phyloP scores from a whole-genome alignment of 1,140 invertebrate species.

The Drosophila repletoides region DNA sequence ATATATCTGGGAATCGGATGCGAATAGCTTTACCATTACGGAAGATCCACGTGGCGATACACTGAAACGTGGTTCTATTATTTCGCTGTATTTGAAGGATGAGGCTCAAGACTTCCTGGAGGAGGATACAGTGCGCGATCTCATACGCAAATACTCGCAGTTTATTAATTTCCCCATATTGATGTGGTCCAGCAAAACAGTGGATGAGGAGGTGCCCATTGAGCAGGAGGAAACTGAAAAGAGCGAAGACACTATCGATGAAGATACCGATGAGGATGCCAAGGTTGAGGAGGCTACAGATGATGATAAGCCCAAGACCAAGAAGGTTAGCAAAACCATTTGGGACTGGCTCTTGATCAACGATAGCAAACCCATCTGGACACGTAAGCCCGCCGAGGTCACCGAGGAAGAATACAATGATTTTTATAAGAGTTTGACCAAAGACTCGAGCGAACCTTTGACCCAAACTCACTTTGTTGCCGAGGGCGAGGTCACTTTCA shows the following conservation, averaged over 20 bases:
- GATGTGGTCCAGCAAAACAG: constrained; percentile 96
- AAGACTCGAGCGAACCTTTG: constrained; percentile 93
- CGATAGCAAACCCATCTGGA: constrained; percentile 99
- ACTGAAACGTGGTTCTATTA: constrained; percentile 93
- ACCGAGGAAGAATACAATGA: constrained; percentile 94
- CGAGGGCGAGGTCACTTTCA: constrained; percentile 99
- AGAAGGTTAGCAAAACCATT: constrained; percentile 96
- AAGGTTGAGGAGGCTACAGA: constrained; percentile 88
- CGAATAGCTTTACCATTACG: constrained; percentile 92
- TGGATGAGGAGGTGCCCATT: constrained; percentile 92
- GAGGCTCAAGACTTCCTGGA: constrained; percentile 98
- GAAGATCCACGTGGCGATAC: constrained; percentile 97
- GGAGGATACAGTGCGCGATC: constrained; percentile 92
- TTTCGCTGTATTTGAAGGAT: constrained; percentile 95
- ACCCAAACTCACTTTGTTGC: constrained; percentile 97
- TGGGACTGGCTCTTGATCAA: constrained; percentile 99
- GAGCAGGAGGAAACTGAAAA: constrained; percentile 83
- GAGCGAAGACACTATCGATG: constrained; percentile 82
- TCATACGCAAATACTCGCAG: constrained; percentile 99
- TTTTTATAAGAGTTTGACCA: constrained; percentile 97
- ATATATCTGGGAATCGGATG: constrained; percentile 99
- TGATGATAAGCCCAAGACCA: constrained; percentile 92
- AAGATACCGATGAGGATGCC: constrained; percentile 86
- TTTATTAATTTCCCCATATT: constrained; percentile 99
- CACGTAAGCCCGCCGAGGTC: constrained; percentile 94